These are phyloP conservation scores for Slavum lentiscoides DNA, from an alignment of 2,888 invertebrate genomes.

Conservation along the genomic window DNA sequence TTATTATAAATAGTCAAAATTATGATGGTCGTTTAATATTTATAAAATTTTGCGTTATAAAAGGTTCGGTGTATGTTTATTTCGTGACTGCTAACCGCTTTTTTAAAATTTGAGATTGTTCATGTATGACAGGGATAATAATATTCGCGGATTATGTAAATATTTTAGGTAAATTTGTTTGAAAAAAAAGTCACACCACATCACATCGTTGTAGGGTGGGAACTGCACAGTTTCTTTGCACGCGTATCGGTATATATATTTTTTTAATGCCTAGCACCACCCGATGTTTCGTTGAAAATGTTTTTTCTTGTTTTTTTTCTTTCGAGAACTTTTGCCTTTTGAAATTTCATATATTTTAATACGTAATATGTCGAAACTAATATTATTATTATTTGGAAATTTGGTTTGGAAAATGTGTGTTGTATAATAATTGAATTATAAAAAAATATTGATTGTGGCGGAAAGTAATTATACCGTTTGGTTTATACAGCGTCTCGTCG, in stretches of 20 bases:
- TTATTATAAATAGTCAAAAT: slow-evolving; percentile 81
- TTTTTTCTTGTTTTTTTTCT: slow-evolving; percentile 34
- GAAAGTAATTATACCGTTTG: not conserved
- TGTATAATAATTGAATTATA: no score
- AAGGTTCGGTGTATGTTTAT: no score
- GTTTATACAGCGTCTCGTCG: not conserved
- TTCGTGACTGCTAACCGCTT: not conserved
- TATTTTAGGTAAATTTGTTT: slow-evolving; percentile 18
- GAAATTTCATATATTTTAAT: not conserved
- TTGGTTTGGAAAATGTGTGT: no score
- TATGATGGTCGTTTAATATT: slow-evolving; percentile 19
- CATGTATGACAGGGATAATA: not conserved
- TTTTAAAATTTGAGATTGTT: slow-evolving; percentile 19
- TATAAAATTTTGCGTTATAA: not conserved
- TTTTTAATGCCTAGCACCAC: not conserved
- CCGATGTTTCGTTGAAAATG: slow-evolving; percentile 1
- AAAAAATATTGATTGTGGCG: no score
- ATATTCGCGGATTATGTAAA: slow-evolving; percentile 1
- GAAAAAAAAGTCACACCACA: not conserved
- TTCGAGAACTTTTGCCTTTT: not conserved
- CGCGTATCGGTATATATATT: not conserved
- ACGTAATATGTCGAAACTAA: no score
- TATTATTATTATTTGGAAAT: no score
- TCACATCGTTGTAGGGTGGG: not conserved
- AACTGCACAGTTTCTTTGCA: not conserved